Conservation (phyloP, 2,797 vertebrate species). For the Hippopotamyrus pictus region DNA sequence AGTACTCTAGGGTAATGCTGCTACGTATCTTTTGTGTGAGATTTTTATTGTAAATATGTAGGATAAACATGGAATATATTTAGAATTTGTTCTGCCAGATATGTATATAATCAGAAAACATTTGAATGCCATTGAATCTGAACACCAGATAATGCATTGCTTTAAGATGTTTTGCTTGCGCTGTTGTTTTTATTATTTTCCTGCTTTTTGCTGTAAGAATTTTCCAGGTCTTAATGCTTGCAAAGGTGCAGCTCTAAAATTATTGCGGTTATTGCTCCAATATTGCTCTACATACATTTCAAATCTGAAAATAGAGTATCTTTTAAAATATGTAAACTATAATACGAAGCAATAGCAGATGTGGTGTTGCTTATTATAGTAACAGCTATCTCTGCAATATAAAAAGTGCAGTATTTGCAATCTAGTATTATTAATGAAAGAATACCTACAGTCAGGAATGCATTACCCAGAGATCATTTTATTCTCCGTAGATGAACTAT, state of each 20-base stretch:
- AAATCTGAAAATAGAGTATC: too few relatives aligned
- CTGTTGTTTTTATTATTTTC: not conserved
- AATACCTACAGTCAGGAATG: not conserved
- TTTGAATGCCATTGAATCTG: not conserved
- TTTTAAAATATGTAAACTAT: not conserved
- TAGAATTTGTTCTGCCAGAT: not conserved
- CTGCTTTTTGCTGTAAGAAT: not conserved
- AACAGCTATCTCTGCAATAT: not conserved
- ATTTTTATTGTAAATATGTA: not conserved
- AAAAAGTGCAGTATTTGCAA: not conserved
- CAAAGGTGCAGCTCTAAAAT: not conserved
- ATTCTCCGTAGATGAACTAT: not conserved
- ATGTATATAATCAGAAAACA: not conserved
- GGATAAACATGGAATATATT: not conserved
- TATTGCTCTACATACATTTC: not conserved
- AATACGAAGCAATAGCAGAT: not conserved
- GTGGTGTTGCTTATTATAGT: not conserved
- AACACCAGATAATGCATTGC: not conserved
- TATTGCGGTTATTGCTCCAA: not conserved
- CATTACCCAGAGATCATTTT: not conserved
- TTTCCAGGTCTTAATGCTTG: not conserved
- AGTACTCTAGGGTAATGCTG: not conserved
- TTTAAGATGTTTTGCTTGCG: not conserved
- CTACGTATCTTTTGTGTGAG: not conserved
- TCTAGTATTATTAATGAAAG: not conserved